A percentile compares a stretch with the other conserved stretches of the same genome.
These are phyloP conservation scores for Branchinecta sandiegonensis DNA, from an alignment of 2,888 invertebrate genomes.

Conservation along the genomic window DNA sequence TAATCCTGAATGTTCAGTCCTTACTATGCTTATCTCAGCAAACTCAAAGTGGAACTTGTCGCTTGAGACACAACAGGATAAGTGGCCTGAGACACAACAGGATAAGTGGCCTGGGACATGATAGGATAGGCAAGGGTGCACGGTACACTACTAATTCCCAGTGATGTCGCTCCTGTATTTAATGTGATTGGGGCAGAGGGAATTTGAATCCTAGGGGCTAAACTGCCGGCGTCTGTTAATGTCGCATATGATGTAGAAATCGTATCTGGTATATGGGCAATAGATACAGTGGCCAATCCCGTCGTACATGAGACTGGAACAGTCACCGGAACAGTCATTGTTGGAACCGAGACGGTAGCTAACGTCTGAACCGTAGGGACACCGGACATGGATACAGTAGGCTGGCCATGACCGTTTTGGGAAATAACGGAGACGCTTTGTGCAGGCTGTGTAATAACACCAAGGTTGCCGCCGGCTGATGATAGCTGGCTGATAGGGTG, in stretches of 20 bases:
- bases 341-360: conserved; percentile 44
- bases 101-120: not conserved
- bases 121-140: not conserved
- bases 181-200: conserved; percentile 33
- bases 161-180: not conserved
- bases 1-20: too few relatives aligned
- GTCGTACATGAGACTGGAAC: conserved; percentile 34
- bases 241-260: conserved; percentile 39
- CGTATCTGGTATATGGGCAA: conserved; percentile 40
- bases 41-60: not conserved
- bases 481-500: conserved; percentile 8
- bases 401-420: not conserved
- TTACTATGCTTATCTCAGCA: too few relatives aligned
- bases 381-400: not conserved
- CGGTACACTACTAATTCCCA: not conserved
- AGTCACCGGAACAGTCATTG: conserved; percentile 46
- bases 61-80: not conserved
- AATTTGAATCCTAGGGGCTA: conserved; percentile 46
- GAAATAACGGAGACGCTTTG: conserved; percentile 14
- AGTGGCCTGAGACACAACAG: conserved; percentile 11
- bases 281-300: conserved; percentile 36
- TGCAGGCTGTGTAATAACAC: conserved; percentile 11
- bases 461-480: conserved; percentile 7
- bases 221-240: conserved; percentile 42
- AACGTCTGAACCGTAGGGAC: conserved; percentile 39